Percentiles rank a stretch among this genome's conserved stretches.
Conservation (phyloP, 2,113 vertebrate genomes). For the Saiga tatarica region DNA sequence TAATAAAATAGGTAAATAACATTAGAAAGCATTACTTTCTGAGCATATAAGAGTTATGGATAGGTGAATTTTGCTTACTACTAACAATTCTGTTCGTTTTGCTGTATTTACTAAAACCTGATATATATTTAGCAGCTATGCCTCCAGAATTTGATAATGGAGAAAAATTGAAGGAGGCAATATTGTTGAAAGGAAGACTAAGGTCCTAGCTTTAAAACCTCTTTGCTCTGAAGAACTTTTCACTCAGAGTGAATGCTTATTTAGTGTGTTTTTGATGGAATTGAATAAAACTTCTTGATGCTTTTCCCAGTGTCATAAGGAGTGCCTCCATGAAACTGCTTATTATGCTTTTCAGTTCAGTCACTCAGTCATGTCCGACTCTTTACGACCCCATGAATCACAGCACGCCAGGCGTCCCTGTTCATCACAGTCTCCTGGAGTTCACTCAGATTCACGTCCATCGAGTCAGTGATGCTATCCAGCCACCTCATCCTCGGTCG, state of each 20-base stretch:
- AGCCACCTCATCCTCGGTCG: no score
- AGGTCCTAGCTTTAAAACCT: background rate
- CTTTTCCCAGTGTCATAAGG: background rate
- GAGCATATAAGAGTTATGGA: background rate
- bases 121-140: background rate
- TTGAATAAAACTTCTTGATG: background rate
- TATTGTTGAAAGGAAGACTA: background rate
- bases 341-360: background rate
- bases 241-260: background rate
- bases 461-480: no score
- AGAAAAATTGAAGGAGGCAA: background rate
- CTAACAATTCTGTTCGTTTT: background rate
- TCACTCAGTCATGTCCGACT: no score
- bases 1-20: background rate
- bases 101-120: background rate
- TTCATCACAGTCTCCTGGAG: no score
- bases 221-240: slow-evolving; percentile 15
- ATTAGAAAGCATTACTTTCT: background rate
- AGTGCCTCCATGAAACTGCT: background rate
- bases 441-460: no score
- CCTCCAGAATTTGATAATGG: background rate
- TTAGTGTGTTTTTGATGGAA: background rate
- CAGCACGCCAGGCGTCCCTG: no score
- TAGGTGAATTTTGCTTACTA: background rate
- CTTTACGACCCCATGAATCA: no score